Evolutionary conservation across 1,140 invertebrate species (phyloP).

Genomic region (Drosophila bipectinata): DNA sequence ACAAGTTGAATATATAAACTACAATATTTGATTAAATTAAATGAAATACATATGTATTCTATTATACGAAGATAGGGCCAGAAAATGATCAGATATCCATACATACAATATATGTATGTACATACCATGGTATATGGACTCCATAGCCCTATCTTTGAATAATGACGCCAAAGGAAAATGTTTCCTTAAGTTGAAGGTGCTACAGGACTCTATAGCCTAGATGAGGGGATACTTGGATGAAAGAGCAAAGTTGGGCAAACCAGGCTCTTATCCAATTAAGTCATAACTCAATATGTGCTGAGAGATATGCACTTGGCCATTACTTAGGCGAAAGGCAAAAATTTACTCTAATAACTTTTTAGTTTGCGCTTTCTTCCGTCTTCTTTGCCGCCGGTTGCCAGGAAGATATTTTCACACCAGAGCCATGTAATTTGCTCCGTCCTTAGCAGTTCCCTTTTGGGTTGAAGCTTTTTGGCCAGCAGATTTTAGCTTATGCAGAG

Average conservation of each 20-base stretch:
- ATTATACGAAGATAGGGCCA: too few species aligned
- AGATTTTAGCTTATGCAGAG: conserved; percentile 59
- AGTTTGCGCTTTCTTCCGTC: conserved; percentile 68
- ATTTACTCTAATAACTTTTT: conserved; percentile 75
- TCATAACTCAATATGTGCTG: conserved; percentile 80
- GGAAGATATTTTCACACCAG: conserved; percentile 73
- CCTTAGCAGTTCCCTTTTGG: conserved; percentile 5
- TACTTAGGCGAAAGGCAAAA: conserved; percentile 77
- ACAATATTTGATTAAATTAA: too few species aligned
- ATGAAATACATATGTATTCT: too few species aligned
- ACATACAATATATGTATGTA: conserved; percentile 4
- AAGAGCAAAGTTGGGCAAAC: conserved; percentile 26
- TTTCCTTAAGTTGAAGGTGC: conserved; percentile 26
- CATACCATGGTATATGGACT: too few species aligned
- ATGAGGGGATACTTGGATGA: conserved; percentile 6
- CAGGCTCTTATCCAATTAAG: conserved; percentile 79
- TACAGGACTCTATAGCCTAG: not conserved
- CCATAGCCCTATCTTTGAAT: conserved; percentile 10
- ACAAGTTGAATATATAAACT: too few species aligned
- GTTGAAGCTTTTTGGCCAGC: conserved; percentile 51
- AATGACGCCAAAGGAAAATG: conserved; percentile 17
- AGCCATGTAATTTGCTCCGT: conserved; percentile 46
- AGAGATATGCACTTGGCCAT: conserved; percentile 77
- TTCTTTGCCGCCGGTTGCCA: conserved; percentile 50
- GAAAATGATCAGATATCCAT: conserved; percentile 13